Percentiles rank a stretch among this genome's conserved stretches.
Conservation (phyloP, 2,113 vertebrate species). For the Cygnus atratus region DNA sequence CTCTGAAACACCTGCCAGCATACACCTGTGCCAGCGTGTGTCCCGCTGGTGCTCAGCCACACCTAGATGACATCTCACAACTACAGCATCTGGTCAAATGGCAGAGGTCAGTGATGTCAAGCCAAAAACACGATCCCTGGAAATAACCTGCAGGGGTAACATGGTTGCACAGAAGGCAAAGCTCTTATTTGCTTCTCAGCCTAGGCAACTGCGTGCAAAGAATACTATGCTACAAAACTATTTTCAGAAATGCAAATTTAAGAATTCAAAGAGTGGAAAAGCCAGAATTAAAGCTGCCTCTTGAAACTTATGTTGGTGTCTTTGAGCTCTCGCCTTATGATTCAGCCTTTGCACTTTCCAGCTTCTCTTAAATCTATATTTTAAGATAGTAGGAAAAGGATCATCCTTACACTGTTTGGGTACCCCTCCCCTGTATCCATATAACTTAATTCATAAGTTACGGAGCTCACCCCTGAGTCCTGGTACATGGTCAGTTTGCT, state of each 20-base stretch:
- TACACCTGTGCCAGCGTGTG: background rate
- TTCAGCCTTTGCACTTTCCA: background rate
- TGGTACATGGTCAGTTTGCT: background rate
- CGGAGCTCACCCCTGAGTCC: background rate
- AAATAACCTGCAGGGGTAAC: background rate
- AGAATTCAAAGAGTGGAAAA: background rate
- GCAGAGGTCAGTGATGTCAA: background rate
- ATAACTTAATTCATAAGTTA: rapidly evolving
- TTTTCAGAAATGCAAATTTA: background rate
- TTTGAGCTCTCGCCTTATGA: background rate
- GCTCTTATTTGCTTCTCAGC: background rate
- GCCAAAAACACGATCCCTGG: background rate
- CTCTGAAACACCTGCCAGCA: background rate
- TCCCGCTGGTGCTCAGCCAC: background rate
- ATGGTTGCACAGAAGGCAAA: background rate
- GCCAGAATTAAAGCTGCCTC: background rate
- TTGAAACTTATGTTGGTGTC: background rate
- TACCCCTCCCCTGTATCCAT: background rate
- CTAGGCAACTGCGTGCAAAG: background rate
- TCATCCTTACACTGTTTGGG: background rate
- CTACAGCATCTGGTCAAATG: background rate
- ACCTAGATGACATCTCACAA: background rate
- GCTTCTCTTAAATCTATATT: background rate
- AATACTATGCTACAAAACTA: background rate
- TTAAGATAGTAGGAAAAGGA: background rate